Base-by-base conservation (phyloP, 2,888 invertebrate genomes). In the Thyatira batis region DNA sequence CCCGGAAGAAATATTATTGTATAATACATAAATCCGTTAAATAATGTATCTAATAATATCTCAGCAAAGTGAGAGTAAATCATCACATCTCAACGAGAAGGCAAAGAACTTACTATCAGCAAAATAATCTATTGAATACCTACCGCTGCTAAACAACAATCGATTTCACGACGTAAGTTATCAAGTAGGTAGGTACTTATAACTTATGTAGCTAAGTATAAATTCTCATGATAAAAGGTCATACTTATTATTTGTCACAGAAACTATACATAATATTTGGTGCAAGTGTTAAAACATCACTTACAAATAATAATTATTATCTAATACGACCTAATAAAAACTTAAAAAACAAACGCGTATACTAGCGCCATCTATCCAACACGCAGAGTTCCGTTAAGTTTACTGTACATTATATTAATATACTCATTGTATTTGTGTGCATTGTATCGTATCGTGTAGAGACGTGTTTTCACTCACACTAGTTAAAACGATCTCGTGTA, bases 351-450 rank as follows among this genome's bases (percentile, higher is more conserved):
- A 61, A 45, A 49, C 45, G 52, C 57, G 55, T 39, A 54, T 57
- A 33, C 64, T 73, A 49, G 44, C 85, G 87, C 87, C 87, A 87
- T 87, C 87, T 87, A 80, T 78, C 71, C 67, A 48, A 30, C 11
- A 23, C 45, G 30, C 53, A 61, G 58, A 58, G 62, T 58, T 65
- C 64, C 55, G 60, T 62, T 54, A 71, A 71, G 55, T 54, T 63
- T 58, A 55, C 50, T 55, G 60, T 78, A 65, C 53, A 68, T 68
- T 71, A 52, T 55, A 56, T 43, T 53, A 68, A 68, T 71, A 52
- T 55, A 56, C 44, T 53, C 1, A 54, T 20, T 25, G 5, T 8
- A 55, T 61, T 70, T 78, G 78, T 71, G 65, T 72, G 53, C 61
- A 48, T 53, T 56, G 60, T 54, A 68, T 61, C 50, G 45, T 63